Evolutionary conservation across 1,140 invertebrate species (phyloP).

Genomic region (Drosophila nigromelanica): DNA sequence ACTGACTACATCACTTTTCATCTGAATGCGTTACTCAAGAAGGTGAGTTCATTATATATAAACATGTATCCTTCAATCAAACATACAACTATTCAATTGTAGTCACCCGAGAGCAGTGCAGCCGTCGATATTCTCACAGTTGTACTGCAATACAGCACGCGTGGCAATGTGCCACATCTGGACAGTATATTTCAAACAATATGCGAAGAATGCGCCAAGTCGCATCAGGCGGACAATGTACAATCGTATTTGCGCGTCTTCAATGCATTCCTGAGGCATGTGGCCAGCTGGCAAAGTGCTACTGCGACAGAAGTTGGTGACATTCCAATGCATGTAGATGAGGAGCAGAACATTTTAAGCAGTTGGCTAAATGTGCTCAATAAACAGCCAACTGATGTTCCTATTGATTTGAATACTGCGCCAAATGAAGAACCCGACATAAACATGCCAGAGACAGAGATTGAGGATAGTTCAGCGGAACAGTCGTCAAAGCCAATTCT

Average conservation of each 20-base stretch:
- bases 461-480: constrained; percentile 24
- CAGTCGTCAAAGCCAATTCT: constrained; percentile 55
- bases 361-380: constrained; percentile 60
- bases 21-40: constrained; percentile 85
- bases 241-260: constrained; percentile 78
- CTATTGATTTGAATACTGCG: constrained; percentile 6
- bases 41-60: constrained; percentile 58
- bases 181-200: constrained; percentile 85
- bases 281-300: constrained; percentile 52
- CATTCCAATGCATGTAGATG: constrained; percentile 58
- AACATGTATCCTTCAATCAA: background rate
- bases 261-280: constrained; percentile 67
- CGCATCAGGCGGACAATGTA: constrained; percentile 61
- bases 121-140: constrained; percentile 86
- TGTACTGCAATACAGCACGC: constrained; percentile 85
- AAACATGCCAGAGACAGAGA: constrained; percentile 23
- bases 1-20: constrained; percentile 86
- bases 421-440: constrained; percentile 22
- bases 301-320: constrained; percentile 42
- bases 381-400: constrained; percentile 24
- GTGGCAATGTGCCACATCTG: constrained; percentile 85
- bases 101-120: constrained; percentile 82
- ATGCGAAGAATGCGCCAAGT: constrained; percentile 69
- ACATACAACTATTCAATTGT: constrained; percentile 1
- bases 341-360: constrained; percentile 44